Base-by-base conservation (phyloP, 2,113 vertebrate genomes). In the Furnarius figulus region DNA sequence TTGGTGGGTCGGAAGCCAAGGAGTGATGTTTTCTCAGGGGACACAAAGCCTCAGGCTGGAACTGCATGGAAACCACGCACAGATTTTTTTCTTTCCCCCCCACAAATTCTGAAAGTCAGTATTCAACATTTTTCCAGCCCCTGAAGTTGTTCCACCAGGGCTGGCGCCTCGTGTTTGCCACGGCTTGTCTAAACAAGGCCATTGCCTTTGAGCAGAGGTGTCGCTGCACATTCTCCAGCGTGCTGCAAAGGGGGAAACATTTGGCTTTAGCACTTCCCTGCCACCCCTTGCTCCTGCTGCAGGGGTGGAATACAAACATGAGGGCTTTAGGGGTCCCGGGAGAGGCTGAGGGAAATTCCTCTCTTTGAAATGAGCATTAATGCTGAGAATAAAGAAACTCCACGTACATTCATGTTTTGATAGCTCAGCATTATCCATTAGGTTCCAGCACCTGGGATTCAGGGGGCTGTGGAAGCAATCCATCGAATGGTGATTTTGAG, bases 221-320 rank as follows among this genome's bases (percentile, higher is more conserved):
- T 98, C 25, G n/a, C 97, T 17, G 9, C 95, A 94, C 91, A 31
- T 94, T 97, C 95, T 90, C 96, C 97, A 97, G 97, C 2, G 2
- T 8, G 7, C 87, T 76, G 85, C 56, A 62, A 93, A 85, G 46
- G 84, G 95, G 94, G 94, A 97, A 97, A 96, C 96, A 84, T 46
- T 98, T 97, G 96, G 95, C 97, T 97, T 94, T 88, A 97, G 97
- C 89, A 93, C 80, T 93, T 97, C 89, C 87, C 76, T 4, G 7
- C 79, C 63, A 61, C 83, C 62, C 27, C 59, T 8, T 2, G 8
- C 89, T 94, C 80, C 81, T 28, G 52, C 83, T 49, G 33, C 2
- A 6, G 53, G 77, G 42, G 82, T 93, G 92, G 95, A 97, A 86
- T 47, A 96, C 93, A 97, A 97, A 91, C 90, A 91, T 8, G 27